phyloP scores from a whole-genome alignment of 2,888 invertebrate species.

The Harmothoe impar region DNA sequence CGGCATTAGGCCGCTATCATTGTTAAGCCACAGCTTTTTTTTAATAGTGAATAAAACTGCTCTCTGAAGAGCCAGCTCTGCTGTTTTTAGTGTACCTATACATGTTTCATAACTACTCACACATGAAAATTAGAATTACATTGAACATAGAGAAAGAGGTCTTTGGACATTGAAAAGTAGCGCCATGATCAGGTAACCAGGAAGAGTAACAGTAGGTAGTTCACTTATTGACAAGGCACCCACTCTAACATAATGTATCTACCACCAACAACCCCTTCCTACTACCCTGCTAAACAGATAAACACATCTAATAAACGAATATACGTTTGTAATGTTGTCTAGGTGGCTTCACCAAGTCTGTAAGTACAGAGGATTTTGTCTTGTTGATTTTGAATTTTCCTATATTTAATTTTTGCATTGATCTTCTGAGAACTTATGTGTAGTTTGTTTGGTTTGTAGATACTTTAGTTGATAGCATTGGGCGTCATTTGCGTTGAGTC shows the following conservation, averaged over 20 bases:
- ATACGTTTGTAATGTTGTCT: conserved; percentile 61
- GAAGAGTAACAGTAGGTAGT: neutral
- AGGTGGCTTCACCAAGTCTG: conserved; percentile 46
- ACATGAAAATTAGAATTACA: neutral
- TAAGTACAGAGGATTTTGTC: conserved; percentile 61
- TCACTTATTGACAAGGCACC: conserved; percentile 28
- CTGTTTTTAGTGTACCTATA: neutral
- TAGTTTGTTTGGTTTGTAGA: conserved; percentile 62
- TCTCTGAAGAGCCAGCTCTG: neutral
- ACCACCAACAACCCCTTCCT: conserved; percentile 43
- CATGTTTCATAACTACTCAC: neutral
- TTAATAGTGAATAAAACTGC: neutral
- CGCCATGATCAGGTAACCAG: conserved; percentile 50
- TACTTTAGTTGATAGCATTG: conserved; percentile 61
- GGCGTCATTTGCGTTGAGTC: conserved; percentile 52
- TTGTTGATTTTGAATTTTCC: conserved; percentile 62
- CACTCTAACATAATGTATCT: conserved; percentile 20
- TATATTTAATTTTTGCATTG: conserved; percentile 60
- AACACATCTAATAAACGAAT: conserved; percentile 52
- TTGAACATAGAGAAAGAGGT: neutral
- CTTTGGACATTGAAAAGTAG: neutral
- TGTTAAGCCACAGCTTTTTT: conserved; percentile 8
- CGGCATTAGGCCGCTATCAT: conserved; percentile 19
- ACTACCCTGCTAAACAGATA: neutral
- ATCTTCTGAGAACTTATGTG: conserved; percentile 59